Conservation (phyloP, 2,797 vertebrate species). For the Danio kyathit region DNA sequence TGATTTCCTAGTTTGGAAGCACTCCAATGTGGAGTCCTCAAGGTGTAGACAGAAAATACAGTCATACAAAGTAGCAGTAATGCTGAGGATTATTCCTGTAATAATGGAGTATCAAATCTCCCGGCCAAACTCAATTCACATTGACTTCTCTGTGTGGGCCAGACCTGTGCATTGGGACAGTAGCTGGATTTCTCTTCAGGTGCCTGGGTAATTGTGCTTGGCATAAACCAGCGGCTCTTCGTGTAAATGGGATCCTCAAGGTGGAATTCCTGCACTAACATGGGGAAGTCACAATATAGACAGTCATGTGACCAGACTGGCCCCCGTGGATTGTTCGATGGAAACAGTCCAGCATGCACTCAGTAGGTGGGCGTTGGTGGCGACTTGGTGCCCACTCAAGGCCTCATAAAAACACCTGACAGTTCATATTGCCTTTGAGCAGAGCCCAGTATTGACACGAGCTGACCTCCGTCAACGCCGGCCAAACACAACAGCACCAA, state of each 20-base stretch:
- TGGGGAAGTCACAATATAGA: slow-evolving; percentile 53
- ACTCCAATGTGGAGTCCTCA: not conserved
- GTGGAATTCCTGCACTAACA: slow-evolving; percentile 57
- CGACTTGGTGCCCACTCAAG: slow-evolving; percentile 43
- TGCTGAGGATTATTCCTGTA: slow-evolving; percentile 33
- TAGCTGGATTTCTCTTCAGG: slow-evolving; percentile 67
- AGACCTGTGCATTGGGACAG: slow-evolving; percentile 61
- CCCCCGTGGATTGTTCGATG: slow-evolving; percentile 32
- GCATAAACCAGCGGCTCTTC: slow-evolving; percentile 58
- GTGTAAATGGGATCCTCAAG: slow-evolving; percentile 53
- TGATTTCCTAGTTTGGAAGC: not conserved
- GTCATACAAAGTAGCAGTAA: slow-evolving; percentile 32
- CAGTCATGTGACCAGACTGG: slow-evolving; percentile 44
- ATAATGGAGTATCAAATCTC: slow-evolving; percentile 52
- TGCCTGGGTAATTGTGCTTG: slow-evolving; percentile 70
- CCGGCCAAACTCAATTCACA: slow-evolving; percentile 50
- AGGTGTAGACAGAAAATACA: slow-evolving; percentile 17
- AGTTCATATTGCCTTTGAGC: slow-evolving; percentile 74
- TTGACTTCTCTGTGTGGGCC: slow-evolving; percentile 54
- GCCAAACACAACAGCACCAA: slow-evolving; percentile 82
- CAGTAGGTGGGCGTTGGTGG: slow-evolving; percentile 59
- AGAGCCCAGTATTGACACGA: slow-evolving; percentile 76
- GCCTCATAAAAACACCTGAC: slow-evolving; percentile 57
- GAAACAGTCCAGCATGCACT: slow-evolving; percentile 42
- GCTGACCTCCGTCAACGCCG: slow-evolving; percentile 71